Conservation (phyloP, 1,140 invertebrate species). For the Maconellicoccus hirsutus region DNA sequence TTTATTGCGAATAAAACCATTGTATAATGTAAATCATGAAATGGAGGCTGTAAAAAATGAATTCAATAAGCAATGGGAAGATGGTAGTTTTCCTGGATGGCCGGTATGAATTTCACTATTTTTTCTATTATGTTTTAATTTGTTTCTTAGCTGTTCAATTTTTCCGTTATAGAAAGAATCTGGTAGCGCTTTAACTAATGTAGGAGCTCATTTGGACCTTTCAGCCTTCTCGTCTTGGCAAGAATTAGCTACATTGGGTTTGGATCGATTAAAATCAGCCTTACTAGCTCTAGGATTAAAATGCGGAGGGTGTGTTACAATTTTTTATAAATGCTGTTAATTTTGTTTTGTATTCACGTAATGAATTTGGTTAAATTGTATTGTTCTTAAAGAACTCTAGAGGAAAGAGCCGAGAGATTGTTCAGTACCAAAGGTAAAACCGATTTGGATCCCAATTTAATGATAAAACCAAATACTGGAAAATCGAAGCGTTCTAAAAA, state of each 20-base stretch:
- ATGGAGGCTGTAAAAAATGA: slow-evolving; percentile 66
- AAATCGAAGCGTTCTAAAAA: slow-evolving; percentile 54
- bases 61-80: slow-evolving; percentile 79
- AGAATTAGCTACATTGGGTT: slow-evolving; percentile 87
- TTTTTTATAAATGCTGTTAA: too few relatives aligned
- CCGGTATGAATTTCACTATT: slow-evolving; percentile 45
- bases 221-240: slow-evolving; percentile 96
- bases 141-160: too few relatives aligned
- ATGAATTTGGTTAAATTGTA: too few relatives aligned
- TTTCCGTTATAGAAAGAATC: slow-evolving; percentile 73
- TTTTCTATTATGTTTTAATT: not conserved
- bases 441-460: slow-evolving; percentile 74
- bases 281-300: slow-evolving; percentile 94
- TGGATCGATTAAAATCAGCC: slow-evolving; percentile 95
- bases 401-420: slow-evolving; percentile 90
- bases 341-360: not conserved
- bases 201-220: slow-evolving; percentile 91
- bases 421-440: slow-evolving; percentile 92
- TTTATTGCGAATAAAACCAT: slow-evolving; percentile 74
- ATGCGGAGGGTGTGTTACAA: slow-evolving; percentile 79
- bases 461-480: slow-evolving; percentile 69
- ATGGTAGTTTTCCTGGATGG: slow-evolving; percentile 86
- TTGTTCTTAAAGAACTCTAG: slow-evolving; percentile 83
- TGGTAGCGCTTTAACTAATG: slow-evolving; percentile 77
- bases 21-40: slow-evolving; percentile 72